phyloP scores from a whole-genome alignment of 2,113 vertebrate species.

The Protobothrops mucrosquamatus region DNA sequence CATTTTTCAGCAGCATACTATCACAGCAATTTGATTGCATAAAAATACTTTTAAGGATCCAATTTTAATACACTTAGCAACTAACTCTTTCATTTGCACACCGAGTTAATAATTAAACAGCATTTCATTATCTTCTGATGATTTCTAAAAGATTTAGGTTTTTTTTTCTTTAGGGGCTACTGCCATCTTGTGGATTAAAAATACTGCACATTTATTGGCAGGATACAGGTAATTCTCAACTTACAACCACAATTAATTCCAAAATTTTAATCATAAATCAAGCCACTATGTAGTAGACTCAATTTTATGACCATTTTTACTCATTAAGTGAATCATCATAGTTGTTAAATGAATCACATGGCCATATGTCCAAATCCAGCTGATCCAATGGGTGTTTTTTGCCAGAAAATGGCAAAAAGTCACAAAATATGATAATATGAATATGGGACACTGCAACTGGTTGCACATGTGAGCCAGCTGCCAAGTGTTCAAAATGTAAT shows the following conservation, averaged over 20 bases:
- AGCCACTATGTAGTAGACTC: background rate
- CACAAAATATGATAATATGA: background rate
- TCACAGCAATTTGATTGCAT: background rate
- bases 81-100: background rate
- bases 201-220: background rate
- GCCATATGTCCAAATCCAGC: background rate
- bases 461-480: background rate
- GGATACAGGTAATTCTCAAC: background rate
- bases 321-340: background rate
- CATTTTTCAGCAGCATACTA: background rate
- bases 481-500: background rate
- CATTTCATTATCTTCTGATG: background rate
- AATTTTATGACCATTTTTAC: background rate
- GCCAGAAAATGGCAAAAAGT: background rate
- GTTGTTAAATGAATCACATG: background rate
- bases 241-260: background rate
- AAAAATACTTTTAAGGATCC: background rate
- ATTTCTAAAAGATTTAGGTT: background rate
- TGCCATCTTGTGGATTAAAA: conserved; percentile 21
- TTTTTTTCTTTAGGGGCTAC: background rate
- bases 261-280: background rate
- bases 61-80: background rate
- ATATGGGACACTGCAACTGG: background rate
- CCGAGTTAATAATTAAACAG: background rate
- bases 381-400: background rate